These are phyloP conservation scores for Aproaerema taeniolella DNA, from an alignment of 2,888 invertebrate species.

Conservation along the genomic window DNA sequence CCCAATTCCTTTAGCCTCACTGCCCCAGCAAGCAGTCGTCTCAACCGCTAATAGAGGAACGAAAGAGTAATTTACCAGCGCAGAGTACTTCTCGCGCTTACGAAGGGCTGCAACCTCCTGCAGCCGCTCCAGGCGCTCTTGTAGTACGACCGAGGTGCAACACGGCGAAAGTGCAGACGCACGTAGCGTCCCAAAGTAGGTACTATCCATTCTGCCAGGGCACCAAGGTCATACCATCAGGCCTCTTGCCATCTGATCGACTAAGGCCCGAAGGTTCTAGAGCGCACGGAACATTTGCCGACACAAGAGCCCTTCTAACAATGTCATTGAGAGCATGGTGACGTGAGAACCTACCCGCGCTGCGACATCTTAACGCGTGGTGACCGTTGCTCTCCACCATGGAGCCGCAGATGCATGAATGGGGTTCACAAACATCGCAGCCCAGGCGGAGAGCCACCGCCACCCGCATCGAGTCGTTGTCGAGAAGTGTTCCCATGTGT, in stretches of 20 bases:
- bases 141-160: no score
- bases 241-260: not conserved
- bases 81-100: no score
- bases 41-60: no score
- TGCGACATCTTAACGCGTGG: not conserved
- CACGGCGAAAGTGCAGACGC: no score
- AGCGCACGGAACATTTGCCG: not conserved
- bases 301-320: not conserved
- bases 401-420: not conserved
- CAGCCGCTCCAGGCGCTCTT: no score
- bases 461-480: not conserved
- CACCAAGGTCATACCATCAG: constrained; percentile 6
- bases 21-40: no score
- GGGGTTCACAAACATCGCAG: not conserved
- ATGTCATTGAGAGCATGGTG: not conserved
- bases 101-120: no score
- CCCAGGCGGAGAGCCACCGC: constrained; percentile 2
- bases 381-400: not conserved
- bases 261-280: constrained; percentile 5
- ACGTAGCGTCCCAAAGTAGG: no score
- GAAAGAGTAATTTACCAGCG: no score
- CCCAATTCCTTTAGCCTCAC: no score
- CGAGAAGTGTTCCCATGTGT: constrained; percentile 1
- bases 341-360: not conserved
- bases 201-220: constrained; percentile 2